Evolutionary conservation across 2,113 vertebrate species (phyloP), one percentile per base, ranked within the genome.

Genomic region (Daphoenositta chrysoptera): DNA sequence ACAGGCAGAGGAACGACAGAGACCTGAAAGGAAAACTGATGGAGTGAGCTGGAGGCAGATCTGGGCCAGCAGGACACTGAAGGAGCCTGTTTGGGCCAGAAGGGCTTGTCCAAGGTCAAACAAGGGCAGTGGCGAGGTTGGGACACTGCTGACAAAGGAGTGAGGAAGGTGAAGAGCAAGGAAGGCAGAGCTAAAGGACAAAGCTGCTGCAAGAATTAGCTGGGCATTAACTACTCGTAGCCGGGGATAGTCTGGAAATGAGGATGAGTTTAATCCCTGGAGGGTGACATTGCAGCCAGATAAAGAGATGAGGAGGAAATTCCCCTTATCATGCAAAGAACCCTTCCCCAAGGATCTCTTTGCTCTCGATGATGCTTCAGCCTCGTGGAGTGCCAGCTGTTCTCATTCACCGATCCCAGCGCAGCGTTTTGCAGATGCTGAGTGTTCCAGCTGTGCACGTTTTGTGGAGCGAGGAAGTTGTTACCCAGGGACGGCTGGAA

Each of bases 281-380:
- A 35, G 79, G 78, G 79, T 92, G 71, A 86, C 75, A 63, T 31
- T 86, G 83, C 45, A 42, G 77, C 47, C 76, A 88, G 78, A 86
- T 92, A 83, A 92, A 92, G 1, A 73, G 71, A 97, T 20, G 58
- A 92, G 83, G 48, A 88, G 83, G 92, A 94, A 92, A 92, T 92
- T 92, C 79, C 68, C 39, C 51, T 94, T 77, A 80, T 54, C 92
- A 44, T 70, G 79, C 48, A 83, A 76, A 91, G 47, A 94, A 90
- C 48, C 79, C 35, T 58, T 94, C 92, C 83, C 94, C 6, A 21
- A 83, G 88, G 88, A 89, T 47, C 85, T 70, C 71, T 95, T 61
- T 45, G 86, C 64, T 69, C 27, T 65, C 88, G 76, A 39, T 47
- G 86, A 80, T 92, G 75, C 56, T 92, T 57, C 21, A 77, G 82